phyloP scores from a whole-genome alignment of 2,888 invertebrate species.

The Diploptera punctata region DNA sequence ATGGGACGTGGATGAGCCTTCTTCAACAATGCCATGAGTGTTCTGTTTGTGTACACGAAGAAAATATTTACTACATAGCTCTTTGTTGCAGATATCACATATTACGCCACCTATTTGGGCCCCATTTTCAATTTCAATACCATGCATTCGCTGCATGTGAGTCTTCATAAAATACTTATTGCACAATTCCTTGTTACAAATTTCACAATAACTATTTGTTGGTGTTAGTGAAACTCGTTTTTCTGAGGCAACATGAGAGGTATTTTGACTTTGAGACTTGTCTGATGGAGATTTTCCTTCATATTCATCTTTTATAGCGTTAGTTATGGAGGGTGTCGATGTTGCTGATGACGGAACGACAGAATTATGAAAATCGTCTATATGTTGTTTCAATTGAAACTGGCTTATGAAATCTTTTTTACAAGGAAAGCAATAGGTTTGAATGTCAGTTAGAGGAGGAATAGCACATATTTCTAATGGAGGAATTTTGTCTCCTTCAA shows the following conservation, averaged over 20 bases:
- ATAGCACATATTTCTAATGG: conserved; percentile 50
- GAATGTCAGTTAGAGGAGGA: conserved; percentile 37
- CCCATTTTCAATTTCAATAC: conserved; percentile 91
- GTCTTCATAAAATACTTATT: conserved; percentile 99
- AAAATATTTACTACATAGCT: conserved; percentile 97
- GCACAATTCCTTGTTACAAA: conserved; percentile 98
- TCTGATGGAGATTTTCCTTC: conserved; percentile 44
- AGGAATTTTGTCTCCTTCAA: conserved; percentile 46
- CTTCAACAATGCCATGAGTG: conserved; percentile 94
- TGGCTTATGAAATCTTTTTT: conserved; percentile 66
- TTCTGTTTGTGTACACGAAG: conserved; percentile 97
- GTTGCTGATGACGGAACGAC: conserved; percentile 14
- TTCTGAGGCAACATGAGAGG: conserved; percentile 53
- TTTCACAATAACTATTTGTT: conserved; percentile 92
- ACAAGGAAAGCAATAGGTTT: conserved; percentile 60
- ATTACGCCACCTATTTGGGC: conserved; percentile 93
- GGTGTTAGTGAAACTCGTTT: conserved; percentile 68
- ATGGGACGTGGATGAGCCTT: conserved; percentile 58
- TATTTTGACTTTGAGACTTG: conserved; percentile 41
- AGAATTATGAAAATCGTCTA: conserved; percentile 68
- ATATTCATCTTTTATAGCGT: conserved; percentile 48
- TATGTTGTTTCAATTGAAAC: conserved; percentile 72
- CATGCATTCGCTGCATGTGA: conserved; percentile 99
- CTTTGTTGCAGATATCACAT: conserved; percentile 98
- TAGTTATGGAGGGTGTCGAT: not conserved